phyloP scores from a whole-genome alignment of 1,140 invertebrate species.

The Hylaeus anthracinus region DNA sequence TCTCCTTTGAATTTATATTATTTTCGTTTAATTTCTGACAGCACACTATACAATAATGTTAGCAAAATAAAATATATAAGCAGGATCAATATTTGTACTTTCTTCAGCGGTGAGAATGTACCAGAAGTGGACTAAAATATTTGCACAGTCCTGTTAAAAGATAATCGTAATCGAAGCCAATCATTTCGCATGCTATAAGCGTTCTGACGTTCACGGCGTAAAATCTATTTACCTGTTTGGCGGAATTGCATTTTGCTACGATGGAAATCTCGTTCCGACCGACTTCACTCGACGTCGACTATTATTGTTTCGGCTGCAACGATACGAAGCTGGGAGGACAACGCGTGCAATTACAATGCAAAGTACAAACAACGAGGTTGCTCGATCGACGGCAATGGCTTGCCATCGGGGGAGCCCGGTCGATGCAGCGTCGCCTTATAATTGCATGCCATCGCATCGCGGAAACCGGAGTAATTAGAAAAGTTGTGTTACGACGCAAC shows the following conservation, averaged over 20 bases:
- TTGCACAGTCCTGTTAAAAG: no score
- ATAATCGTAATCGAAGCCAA: no score
- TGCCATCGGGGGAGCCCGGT: not conserved
- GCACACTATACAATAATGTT: no score
- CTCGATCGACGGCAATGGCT: not conserved
- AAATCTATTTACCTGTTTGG: not conserved
- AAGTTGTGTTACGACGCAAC: slow-evolving; percentile 1
- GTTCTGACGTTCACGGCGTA: not conserved
- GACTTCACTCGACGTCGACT: not conserved
- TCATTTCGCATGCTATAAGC: not conserved
- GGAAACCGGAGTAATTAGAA: slow-evolving; percentile 7
- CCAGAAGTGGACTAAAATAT: no score
- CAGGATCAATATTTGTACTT: no score
- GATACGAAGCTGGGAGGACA: not conserved
- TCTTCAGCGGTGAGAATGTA: no score
- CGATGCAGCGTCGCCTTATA: slow-evolving; percentile 10
- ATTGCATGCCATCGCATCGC: slow-evolving; percentile 1
- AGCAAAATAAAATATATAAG: no score
- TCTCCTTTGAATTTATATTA: no score
- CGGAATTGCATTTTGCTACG: not conserved
- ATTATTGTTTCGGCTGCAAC: not conserved
- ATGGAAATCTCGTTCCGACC: not conserved
- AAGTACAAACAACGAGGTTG: not conserved
- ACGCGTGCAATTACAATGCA: not conserved
- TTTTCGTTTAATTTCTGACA: no score